Evolutionary conservation across 2,113 vertebrate genomes (phyloP), one percentile per base, ranked within the genome.

Genomic region (Brachyistius frenatus): DNA sequence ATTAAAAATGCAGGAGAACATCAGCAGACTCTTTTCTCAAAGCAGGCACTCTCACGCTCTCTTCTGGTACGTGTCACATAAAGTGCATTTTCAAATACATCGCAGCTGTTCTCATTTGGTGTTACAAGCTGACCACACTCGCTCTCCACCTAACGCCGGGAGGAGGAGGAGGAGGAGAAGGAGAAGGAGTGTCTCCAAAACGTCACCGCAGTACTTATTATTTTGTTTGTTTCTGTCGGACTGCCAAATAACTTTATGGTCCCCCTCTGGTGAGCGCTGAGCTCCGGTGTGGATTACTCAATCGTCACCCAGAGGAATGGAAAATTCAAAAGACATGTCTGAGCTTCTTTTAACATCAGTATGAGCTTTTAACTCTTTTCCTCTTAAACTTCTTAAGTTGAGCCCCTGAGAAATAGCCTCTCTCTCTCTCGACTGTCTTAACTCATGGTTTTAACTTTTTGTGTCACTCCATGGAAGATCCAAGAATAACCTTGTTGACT

Each of bases 1-100:
- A 92, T 93, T 85, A 90, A 92, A 93, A 88, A 91, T 93, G 79
- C 79, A 93, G 49, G 66, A 81, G 84, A 90, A 89, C 87, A 93
- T 84, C 84, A 78, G 80, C 82, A 82, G 41, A 76, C 81, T 86
- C 80, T 85, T 83, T 82, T 68, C 82, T 67, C 71, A 85, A 86
- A 81, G 85, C 80, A 49, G 78, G 58, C 76, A 3, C 77, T 76
- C 86, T 82, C 84, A 82, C 58, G 62, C 79, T 86, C 62, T 78
- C 74, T 80, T 80, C 79, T 79, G 83, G 68, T 56, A 31, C 15
- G 68, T 80, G 78, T 75, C 83, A 74, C 2, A 39, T 47, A 76
- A 85, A 84, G 80, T 80, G 74, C 79, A 57, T 78, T 89, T 83
- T 86, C 53, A 53, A 54, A 73, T 60, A 49, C 64, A 67, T 69